phyloP scores from a whole-genome alignment of 2,113 vertebrate genomes.

The Ceyx cyanopectus region DNA sequence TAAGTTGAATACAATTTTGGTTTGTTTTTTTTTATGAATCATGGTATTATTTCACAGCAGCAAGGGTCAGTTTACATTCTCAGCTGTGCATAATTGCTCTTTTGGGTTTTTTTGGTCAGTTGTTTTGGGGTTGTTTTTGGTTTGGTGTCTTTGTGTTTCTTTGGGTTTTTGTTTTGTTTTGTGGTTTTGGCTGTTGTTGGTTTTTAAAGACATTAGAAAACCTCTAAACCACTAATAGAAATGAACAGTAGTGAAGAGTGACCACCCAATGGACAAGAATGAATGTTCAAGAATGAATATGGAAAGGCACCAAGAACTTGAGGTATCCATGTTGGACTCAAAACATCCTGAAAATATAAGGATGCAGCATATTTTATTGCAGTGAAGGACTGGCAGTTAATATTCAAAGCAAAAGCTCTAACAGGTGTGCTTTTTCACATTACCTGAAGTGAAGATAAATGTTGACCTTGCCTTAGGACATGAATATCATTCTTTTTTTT shows the following conservation, averaged over 20 bases:
- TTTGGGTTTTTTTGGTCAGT: not conserved
- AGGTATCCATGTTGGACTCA: not conserved
- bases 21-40: not conserved
- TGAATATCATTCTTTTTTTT: not conserved
- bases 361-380: not conserved
- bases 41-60: not conserved
- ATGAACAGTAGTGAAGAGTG: not conserved
- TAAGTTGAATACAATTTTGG: not conserved
- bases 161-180: too few species aligned
- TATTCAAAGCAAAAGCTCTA: not conserved
- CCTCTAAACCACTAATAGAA: not conserved
- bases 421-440: not conserved
- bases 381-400: not conserved
- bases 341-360: not conserved
- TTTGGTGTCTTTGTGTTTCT: too few species aligned
- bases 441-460: conserved; percentile 12
- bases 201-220: not conserved
- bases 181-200: too few species aligned
- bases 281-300: not conserved
- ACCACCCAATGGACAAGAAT: not conserved
- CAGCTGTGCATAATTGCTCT: not conserved
- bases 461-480: not conserved
- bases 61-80: not conserved
- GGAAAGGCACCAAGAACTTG: not conserved
- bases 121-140: not conserved